These are phyloP conservation scores for Drosophila kanapiae DNA, from an alignment of 1,140 invertebrate species.

Conservation along the genomic window DNA sequence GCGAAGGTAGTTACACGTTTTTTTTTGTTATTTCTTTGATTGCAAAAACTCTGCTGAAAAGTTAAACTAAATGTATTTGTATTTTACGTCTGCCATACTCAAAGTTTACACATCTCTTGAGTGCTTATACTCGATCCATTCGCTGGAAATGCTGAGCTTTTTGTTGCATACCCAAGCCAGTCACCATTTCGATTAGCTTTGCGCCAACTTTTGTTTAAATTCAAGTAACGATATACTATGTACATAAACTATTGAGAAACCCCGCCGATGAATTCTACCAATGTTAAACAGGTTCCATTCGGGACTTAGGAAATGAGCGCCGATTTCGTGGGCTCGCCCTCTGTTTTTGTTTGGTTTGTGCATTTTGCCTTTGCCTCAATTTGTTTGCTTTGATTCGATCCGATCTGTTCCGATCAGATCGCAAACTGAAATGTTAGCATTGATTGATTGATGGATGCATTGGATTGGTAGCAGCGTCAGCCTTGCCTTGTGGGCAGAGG, in stretches of 20 bases:
- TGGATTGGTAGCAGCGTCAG: slow-evolving; percentile 16
- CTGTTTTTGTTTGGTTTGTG: neutral
- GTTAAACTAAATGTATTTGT: neutral
- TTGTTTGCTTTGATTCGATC: slow-evolving; percentile 45
- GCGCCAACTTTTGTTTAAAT: neutral
- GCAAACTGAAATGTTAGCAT: slow-evolving; percentile 70
- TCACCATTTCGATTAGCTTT: slow-evolving; percentile 16
- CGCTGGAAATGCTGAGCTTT: slow-evolving; percentile 13
- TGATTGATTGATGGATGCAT: slow-evolving; percentile 63
- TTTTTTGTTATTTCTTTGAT: slow-evolving; percentile 4
- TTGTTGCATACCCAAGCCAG: slow-evolving; percentile 8
- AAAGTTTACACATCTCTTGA: neutral
- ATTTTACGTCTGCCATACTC: neutral
- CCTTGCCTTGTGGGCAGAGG: slow-evolving; percentile 30
- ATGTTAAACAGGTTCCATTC: slow-evolving; percentile 3
- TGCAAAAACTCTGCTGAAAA: neutral
- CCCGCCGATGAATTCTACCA: neutral
- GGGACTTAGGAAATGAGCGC: slow-evolving; percentile 15
- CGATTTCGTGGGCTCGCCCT: slow-evolving; percentile 8
- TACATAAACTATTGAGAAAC: neutral
- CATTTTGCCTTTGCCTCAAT: slow-evolving; percentile 16
- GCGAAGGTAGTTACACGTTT: neutral
- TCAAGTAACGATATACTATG: neutral
- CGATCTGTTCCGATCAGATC: slow-evolving; percentile 8
- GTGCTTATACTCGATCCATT: slow-evolving; percentile 7